phyloP scores from a whole-genome alignment of 2,888 invertebrate species.

The Polyommatus icarus region DNA sequence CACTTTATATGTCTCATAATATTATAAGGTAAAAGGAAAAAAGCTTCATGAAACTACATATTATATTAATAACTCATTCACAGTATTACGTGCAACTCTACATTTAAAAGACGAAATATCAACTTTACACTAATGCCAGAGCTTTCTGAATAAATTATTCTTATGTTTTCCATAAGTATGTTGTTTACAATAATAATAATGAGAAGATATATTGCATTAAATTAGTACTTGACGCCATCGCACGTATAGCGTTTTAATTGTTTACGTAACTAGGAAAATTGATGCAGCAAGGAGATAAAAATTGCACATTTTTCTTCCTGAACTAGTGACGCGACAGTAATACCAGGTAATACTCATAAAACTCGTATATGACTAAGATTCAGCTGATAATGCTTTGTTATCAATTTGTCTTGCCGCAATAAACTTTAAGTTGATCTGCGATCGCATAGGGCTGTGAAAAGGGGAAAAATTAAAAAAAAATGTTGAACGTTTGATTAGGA shows the following conservation, averaged over 20 bases:
- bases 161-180: not conserved
- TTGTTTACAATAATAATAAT: not conserved
- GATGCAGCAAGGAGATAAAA: not conserved
- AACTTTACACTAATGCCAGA: not conserved
- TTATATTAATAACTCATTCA: no score
- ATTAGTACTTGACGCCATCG: not conserved
- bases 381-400: conserved; percentile 12
- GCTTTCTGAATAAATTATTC: not conserved
- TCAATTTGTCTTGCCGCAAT: not conserved
- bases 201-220: not conserved
- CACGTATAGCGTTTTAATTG: conserved; percentile 8
- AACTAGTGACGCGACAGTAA: conserved; percentile 32
- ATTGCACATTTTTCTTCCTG: conserved; percentile 37
- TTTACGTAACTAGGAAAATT: conserved; percentile 24
- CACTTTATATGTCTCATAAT: no score
- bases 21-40: no score
- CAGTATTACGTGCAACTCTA: not conserved
- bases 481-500: not conserved
- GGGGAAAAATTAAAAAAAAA: not conserved
- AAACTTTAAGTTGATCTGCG: not conserved
- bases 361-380: conserved; percentile 32
- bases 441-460: conserved; percentile 6
- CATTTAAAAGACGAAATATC: not conserved
- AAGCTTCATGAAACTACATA: no score
- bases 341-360: not conserved